Evolutionary conservation across 2,888 invertebrate genomes (phyloP), one percentile per base, ranked within the genome.

Genomic region (Ashinkailepas kermadecensis): DNA sequence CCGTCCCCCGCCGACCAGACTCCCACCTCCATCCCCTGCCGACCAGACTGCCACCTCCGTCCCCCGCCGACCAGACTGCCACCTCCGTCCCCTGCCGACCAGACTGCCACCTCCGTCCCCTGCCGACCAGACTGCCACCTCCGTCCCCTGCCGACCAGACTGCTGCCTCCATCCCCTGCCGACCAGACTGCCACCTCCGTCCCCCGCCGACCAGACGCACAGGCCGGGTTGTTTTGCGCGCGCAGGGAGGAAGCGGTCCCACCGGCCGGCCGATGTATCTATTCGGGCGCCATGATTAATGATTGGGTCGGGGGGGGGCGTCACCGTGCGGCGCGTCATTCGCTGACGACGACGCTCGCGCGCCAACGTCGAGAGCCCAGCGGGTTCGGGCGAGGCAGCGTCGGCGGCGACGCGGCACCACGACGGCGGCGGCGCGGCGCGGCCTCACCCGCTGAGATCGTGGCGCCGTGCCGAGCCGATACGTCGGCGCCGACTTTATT

Each of bases 211-310:
- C 39, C 39, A 39, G 39, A 39, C 39, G 39, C 39, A 59, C 54
- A 54, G 74, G 65, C 65, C 54, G 23, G 74, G 54, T 74, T 74
- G 74, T 74, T 74, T 74, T 74, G 74, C 13, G 23, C 54, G 10
- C 74, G 74, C 70, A 39, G 23, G 25, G 54, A 54, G 74, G 54
- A 74, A 54, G 54, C 54, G 74, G 13, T 54, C 65, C 23, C 54
- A 10, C 65, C 74, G 74, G 74, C 74, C 74, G 18, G 12, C 54
- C 74, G 74, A 74, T 74, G 74, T 74, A 74, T 74, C 74, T 74
- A 74, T 74, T 74, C 74, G 74, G 74, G 54, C 23, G 74, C 74
- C 74, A 74, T 74, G 74, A 74, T 74, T 74, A 74, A 74, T 74
- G 74, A 21, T 74, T 12, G 74, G 74, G 74, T 54, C 54, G 9